Base-by-base conservation (phyloP, 2,113 vertebrate species). In the Gobius niger region DNA sequence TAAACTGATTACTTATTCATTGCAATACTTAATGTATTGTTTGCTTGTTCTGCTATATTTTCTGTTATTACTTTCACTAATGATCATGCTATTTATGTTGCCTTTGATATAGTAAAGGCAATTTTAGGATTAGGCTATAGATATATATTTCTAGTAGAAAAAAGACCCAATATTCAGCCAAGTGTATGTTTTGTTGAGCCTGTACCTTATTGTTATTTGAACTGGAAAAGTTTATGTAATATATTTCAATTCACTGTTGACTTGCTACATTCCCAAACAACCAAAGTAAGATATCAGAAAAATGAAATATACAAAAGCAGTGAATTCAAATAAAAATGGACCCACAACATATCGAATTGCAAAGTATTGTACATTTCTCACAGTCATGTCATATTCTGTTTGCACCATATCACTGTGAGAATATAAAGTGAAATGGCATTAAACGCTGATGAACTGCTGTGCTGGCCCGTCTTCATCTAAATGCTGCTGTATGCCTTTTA, bases 401-500 rank as follows among this genome's bases (percentile, higher is more conserved):
- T 52, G 50, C n/a, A 1, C 7, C n/a, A 52, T 34, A 34, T 34
- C 24, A 34, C 5, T 34, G 3, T 34, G 24, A 34, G 24, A 34
- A 34, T 34, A 34, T 34, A 34, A 34, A 34, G 24, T 34, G 24
- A 34, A 34, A 34, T 34, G 24, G 24, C 24, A 34, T 34, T 34
- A 34, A 34, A 34, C 24, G 1, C 24, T 46, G 44, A 0, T 72
- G 54, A 5, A 53, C 49, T 40, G 0, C 7, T 9, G 41, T 19
- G 46, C 2, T 34, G 59, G n/a, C 50, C 14, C 44, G 15, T 63
- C 52, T 59, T 40, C 9, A 18, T 50, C 63, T 52, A 69, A 63
- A 47, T 66, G 44, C 24, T 18, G 52, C 41, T 14, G 52, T 18
- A 71, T 16, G 68, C 44, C 56, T 54, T 72, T 63, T 60, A 63